Conservation (phyloP, 2,888 invertebrate genomes). For the Empis livida region DNA sequence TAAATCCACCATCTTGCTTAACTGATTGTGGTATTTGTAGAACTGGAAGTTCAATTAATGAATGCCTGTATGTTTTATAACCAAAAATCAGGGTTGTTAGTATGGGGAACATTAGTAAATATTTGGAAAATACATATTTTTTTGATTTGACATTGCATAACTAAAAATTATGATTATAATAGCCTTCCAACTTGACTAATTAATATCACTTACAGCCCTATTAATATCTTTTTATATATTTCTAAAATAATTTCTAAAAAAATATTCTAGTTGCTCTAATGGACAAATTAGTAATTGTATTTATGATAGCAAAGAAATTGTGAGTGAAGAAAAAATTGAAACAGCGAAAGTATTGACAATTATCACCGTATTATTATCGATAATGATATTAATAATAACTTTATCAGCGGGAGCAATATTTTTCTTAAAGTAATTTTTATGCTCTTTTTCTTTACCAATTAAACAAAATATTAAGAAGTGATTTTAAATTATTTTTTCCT, state of each 20-base stretch:
- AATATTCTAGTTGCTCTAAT: slow-evolving; percentile 23
- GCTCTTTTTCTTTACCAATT: background rate
- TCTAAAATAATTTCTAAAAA: background rate
- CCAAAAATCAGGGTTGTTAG: background rate
- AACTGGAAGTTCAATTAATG: slow-evolving; percentile 32
- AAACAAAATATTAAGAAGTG: too few relatives aligned
- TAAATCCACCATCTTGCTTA: slow-evolving; percentile 33
- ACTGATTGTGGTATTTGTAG: slow-evolving; percentile 30
- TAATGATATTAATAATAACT: slow-evolving; percentile 24
- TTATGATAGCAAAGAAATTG: slow-evolving; percentile 30
- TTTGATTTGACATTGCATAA: too few relatives aligned
- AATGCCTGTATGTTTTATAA: slow-evolving; percentile 26
- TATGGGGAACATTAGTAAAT: too few relatives aligned
- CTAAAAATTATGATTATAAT: too few relatives aligned
- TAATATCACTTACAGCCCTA: background rate
- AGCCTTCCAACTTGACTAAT: too few relatives aligned
- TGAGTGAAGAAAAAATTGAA: slow-evolving; percentile 22
- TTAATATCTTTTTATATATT: background rate
- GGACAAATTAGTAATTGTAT: slow-evolving; percentile 27
- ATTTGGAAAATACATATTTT: too few relatives aligned
- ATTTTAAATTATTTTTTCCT: background rate
- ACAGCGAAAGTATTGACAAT: slow-evolving; percentile 26
- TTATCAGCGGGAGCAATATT: slow-evolving; percentile 30
- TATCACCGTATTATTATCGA: slow-evolving; percentile 24
- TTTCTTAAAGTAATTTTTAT: slow-evolving; percentile 35